These are phyloP conservation scores for Hafferia zeledoni DNA, from an alignment of 2,797 vertebrate genomes.

Conservation along the genomic window DNA sequence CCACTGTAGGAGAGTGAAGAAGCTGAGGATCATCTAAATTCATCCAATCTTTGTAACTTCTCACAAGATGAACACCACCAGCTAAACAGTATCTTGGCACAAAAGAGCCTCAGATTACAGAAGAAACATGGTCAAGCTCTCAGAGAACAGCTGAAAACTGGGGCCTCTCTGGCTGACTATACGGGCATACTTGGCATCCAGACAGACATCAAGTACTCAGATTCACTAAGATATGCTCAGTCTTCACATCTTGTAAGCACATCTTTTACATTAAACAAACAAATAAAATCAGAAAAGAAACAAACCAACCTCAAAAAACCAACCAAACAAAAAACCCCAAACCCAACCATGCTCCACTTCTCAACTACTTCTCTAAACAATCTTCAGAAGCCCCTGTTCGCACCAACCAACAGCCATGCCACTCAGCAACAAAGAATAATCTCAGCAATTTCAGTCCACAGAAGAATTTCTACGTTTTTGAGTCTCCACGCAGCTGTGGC, in stretches of 20 bases:
- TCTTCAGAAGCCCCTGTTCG: neutral
- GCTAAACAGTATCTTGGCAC: neutral
- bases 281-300: neutral
- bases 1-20: neutral
- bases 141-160: neutral
- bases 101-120: neutral
- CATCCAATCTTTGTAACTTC: neutral
- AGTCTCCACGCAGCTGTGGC: neutral
- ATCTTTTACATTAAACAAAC: neutral
- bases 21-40: neutral
- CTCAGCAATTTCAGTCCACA: neutral
- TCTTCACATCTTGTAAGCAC: neutral
- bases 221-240: neutral
- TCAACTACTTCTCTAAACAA: neutral
- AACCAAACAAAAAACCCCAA: accelerated
- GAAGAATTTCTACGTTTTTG: neutral
- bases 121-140: neutral
- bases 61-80: neutral
- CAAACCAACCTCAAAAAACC: neutral
- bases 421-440: neutral
- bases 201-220: neutral
- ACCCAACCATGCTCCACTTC: neutral
- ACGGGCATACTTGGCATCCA: neutral
- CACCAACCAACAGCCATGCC: neutral
- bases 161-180: neutral